These are phyloP conservation scores for Sisor rabdophorus DNA, from an alignment of 2,113 vertebrate species.

Conservation along the genomic window DNA sequence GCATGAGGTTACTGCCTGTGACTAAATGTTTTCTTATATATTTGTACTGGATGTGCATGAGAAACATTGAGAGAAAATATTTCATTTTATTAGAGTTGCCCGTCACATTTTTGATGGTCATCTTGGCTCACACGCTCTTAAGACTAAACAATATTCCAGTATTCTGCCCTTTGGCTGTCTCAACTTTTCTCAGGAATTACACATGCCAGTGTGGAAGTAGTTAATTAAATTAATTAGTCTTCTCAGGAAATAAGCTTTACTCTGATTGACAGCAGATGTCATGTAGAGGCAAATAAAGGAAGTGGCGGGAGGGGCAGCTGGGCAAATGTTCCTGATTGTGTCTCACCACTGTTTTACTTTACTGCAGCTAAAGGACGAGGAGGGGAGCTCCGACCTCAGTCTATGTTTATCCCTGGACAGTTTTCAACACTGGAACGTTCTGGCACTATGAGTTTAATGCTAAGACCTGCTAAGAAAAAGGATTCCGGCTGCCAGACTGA, in stretches of 20 bases:
- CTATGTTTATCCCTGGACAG: slow-evolving; percentile 81
- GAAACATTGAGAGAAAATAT: slow-evolving; percentile 24
- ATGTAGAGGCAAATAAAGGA: slow-evolving; percentile 12
- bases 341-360: slow-evolving; percentile 56
- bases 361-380: slow-evolving; percentile 71
- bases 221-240: slow-evolving; percentile 65
- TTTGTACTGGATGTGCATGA: slow-evolving; percentile 17
- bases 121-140: not conserved
- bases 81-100: not conserved
- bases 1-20: not conserved
- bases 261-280: slow-evolving; percentile 45
- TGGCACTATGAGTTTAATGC: slow-evolving; percentile 66
- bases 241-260: slow-evolving; percentile 35
- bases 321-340: slow-evolving; percentile 30
- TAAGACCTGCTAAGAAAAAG: slow-evolving; percentile 75
- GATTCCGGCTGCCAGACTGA: slow-evolving; percentile 95
- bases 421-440: slow-evolving; percentile 81
- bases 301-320: not conserved
- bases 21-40: not conserved
- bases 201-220: slow-evolving; percentile 44
- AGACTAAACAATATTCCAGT: slow-evolving; percentile 3
- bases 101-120: not conserved
- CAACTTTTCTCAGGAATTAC: slow-evolving; percentile 59
- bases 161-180: slow-evolving; percentile 47
- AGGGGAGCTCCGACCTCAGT: slow-evolving; percentile 77